phyloP scores from a whole-genome alignment of 2,113 vertebrate species.

The Hemichromis elongatus region DNA sequence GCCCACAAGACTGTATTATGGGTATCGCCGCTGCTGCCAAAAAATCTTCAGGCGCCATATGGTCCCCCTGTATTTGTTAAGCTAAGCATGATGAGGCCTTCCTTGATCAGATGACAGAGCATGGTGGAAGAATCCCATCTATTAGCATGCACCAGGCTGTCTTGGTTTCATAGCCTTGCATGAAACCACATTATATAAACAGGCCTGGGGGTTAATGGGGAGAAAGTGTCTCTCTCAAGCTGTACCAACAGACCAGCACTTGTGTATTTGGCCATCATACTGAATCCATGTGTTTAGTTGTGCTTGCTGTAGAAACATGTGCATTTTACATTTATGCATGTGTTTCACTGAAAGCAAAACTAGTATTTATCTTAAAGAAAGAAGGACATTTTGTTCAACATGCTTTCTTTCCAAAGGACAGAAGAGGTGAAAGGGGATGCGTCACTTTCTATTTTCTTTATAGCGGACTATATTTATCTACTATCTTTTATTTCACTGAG shows the following conservation, averaged over 20 bases:
- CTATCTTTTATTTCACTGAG: background rate
- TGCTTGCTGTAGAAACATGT: background rate
- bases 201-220: conserved; percentile 36
- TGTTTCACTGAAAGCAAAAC: background rate
- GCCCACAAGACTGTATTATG: conserved; percentile 11
- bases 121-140: background rate
- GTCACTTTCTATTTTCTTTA: background rate
- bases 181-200: conserved; percentile 49
- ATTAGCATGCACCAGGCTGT: conserved; percentile 38
- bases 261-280: background rate
- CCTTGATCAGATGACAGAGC: conserved; percentile 53
- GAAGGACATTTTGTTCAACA: background rate
- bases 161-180: conserved; percentile 27
- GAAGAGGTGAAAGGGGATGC: background rate
- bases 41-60: conserved; percentile 39
- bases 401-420: background rate
- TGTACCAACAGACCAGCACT: background rate
- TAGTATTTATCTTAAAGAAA: background rate
- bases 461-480: background rate
- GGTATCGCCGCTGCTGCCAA: conserved; percentile 21
- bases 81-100: conserved; percentile 48
- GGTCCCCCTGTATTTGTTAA: conserved; percentile 41
- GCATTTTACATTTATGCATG: background rate
- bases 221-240: conserved; percentile 14
- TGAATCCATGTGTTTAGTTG: background rate